These are phyloP conservation scores for Gila orcuttii DNA, from an alignment of 2,113 vertebrate species.

Conservation along the genomic window DNA sequence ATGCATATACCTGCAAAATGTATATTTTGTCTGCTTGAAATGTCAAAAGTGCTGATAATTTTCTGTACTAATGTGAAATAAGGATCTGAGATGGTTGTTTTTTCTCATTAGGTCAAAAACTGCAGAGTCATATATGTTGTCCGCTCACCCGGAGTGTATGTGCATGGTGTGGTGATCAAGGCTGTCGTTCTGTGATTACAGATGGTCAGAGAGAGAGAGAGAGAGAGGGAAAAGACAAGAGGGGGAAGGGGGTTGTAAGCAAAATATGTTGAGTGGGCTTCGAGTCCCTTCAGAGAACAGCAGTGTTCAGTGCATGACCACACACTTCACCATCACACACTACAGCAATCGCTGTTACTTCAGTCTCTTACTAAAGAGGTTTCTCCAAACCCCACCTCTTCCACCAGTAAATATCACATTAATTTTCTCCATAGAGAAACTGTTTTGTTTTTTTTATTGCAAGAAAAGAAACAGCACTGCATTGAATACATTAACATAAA, in stretches of 20 bases:
- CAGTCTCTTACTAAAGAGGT: conserved; percentile 17
- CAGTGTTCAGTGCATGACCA: not conserved
- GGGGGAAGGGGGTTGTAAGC: not conserved
- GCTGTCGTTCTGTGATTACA: conserved; percentile 11
- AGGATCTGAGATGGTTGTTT: not conserved
- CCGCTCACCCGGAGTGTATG: not conserved
- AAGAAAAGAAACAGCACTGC: too few relatives aligned
- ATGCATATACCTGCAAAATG: not conserved
- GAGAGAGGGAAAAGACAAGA: not conserved
- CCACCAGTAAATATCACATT: not conserved
- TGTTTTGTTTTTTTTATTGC: too few relatives aligned
- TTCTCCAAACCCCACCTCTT: not conserved
- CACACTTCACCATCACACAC: conserved; percentile 23
- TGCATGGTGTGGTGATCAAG: conserved; percentile 19
- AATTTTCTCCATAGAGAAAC: too few relatives aligned
- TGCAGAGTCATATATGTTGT: conserved; percentile 18
- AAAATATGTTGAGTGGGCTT: conserved; percentile 6
- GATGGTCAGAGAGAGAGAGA: conserved; percentile 26
- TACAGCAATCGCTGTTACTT: conserved; percentile 8
- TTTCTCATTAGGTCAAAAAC: conserved; percentile 10
- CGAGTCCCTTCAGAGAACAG: conserved; percentile 3
- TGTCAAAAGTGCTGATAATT: not conserved
- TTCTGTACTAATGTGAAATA: not conserved
- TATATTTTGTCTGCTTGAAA: not conserved
- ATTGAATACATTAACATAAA: too few relatives aligned